A percentile compares a stretch with the other conserved stretches of the same genome.
These are phyloP conservation scores for Therioaphis trifolii DNA, from an alignment of 2,888 invertebrate genomes.

Conservation along the genomic window DNA sequence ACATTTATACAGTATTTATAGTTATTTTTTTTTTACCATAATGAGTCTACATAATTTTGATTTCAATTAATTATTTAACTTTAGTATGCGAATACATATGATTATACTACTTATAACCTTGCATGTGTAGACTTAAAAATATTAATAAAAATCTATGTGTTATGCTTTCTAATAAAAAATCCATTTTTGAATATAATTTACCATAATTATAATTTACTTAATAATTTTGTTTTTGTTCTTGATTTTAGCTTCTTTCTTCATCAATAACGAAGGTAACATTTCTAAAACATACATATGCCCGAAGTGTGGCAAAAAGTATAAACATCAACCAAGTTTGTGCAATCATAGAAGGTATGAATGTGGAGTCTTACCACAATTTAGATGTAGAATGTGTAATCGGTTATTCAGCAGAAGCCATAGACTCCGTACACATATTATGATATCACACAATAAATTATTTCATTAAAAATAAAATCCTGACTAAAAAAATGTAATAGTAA, in stretches of 20 bases:
- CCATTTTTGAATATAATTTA: not conserved
- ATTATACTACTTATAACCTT: conserved; percentile 28
- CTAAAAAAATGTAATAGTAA: not conserved
- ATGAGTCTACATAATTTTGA: not conserved
- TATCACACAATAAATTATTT: conserved; percentile 41
- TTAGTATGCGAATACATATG: not conserved
- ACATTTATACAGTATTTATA: no score
- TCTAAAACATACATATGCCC: conserved; percentile 64
- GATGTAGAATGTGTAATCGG: conserved; percentile 68
- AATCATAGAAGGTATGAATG: conserved; percentile 68
- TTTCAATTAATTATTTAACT: not conserved
- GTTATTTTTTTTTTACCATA: no score
- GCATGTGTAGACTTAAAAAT: conserved; percentile 28
- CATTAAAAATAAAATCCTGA: not conserved
- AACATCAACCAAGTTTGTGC: conserved; percentile 67
- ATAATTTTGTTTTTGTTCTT: conserved; percentile 20
- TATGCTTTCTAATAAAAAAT: conserved; percentile 28
- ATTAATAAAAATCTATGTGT: conserved; percentile 1
- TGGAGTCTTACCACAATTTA: conserved; percentile 68
- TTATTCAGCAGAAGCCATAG: conserved; percentile 65
- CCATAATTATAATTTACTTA: not conserved
- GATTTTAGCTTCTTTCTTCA: conserved; percentile 39
- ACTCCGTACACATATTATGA: conserved; percentile 64
- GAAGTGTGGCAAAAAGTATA: conserved; percentile 67
- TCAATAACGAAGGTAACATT: conserved; percentile 41